phyloP scores from a whole-genome alignment of 1,140 invertebrate genomes.

The Glossosoma conforme region DNA sequence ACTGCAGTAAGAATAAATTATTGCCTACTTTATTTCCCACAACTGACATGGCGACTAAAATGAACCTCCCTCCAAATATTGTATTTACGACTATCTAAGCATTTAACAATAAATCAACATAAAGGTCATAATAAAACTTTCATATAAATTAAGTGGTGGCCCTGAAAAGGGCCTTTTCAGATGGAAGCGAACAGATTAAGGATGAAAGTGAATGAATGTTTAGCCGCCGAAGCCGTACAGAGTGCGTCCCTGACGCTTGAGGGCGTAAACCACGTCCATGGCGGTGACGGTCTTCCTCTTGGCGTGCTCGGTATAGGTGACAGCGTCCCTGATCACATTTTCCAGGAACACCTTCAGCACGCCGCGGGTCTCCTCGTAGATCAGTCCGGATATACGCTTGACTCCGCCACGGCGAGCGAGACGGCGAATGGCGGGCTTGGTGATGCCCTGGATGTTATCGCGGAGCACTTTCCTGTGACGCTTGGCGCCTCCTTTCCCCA shows the following conservation, averaged over 20 bases:
- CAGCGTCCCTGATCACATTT: slow-evolving; percentile 76
- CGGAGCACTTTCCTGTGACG: slow-evolving; percentile 62
- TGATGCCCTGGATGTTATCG: slow-evolving; percentile 63
- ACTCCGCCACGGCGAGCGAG: slow-evolving; percentile 72
- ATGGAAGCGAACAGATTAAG: no score
- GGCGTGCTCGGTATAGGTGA: slow-evolving; percentile 79
- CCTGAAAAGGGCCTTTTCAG: no score
- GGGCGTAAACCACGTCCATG: slow-evolving; percentile 83
- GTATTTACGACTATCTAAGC: no score
- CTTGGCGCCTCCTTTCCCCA: slow-evolving; percentile 65
- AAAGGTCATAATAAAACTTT: no score
- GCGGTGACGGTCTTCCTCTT: slow-evolving; percentile 80
- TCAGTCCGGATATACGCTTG: slow-evolving; percentile 53
- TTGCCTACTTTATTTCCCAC: no score
- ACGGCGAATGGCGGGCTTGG: slow-evolving; percentile 35
- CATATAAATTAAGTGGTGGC: no score
- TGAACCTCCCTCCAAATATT: no score
- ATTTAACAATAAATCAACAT: no score
- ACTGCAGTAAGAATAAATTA: no score
- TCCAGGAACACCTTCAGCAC: slow-evolving; percentile 77
- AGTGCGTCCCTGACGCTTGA: slow-evolving; percentile 75
- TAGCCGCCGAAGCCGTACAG: slow-evolving; percentile 62
- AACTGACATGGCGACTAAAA: no score
- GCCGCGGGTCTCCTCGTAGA: slow-evolving; percentile 32
- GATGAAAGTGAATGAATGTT: no score